Conservation (phyloP, 2,113 vertebrate species). For the Scomber japonicus region DNA sequence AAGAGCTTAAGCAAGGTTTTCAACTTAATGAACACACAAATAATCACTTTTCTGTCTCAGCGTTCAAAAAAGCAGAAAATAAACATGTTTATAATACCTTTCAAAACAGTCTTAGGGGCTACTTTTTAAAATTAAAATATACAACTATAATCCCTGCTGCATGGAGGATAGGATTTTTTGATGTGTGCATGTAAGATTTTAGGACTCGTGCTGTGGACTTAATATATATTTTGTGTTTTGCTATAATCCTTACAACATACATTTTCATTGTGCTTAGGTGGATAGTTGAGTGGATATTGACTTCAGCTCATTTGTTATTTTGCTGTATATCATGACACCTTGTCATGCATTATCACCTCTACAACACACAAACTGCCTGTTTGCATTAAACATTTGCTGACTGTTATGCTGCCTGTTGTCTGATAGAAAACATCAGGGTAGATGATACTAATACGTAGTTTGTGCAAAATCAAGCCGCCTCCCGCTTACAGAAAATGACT, state of each 20-base stretch:
- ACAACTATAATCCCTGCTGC: constrained; percentile 29
- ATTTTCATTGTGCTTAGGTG: too few species aligned
- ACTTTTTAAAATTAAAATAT: constrained; percentile 12
- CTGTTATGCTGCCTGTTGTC: background rate
- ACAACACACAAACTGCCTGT: background rate
- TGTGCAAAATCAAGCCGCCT: background rate
- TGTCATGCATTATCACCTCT: background rate
- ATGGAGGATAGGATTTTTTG: background rate
- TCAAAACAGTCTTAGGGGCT: constrained; percentile 23
- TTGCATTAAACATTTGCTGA: constrained; percentile 4
- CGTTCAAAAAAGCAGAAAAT: constrained; percentile 24
- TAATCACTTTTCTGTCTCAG: constrained; percentile 28
- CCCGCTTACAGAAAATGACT: background rate
- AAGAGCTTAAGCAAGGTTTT: constrained; percentile 41
- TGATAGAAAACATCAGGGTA: background rate
- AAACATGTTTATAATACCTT: constrained; percentile 16
- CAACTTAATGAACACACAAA: constrained; percentile 33
- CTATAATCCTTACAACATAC: too few species aligned
- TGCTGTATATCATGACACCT: too few species aligned
- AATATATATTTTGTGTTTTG: background rate
- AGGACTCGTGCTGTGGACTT: background rate
- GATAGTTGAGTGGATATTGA: too few species aligned
- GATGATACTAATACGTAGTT: background rate
- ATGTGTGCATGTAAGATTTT: background rate
- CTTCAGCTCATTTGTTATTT: too few species aligned